Percentiles rank a stretch among this genome's conserved stretches.
phyloP scores from a whole-genome alignment of 2,113 vertebrate genomes.

The Aramus guarauna region DNA sequence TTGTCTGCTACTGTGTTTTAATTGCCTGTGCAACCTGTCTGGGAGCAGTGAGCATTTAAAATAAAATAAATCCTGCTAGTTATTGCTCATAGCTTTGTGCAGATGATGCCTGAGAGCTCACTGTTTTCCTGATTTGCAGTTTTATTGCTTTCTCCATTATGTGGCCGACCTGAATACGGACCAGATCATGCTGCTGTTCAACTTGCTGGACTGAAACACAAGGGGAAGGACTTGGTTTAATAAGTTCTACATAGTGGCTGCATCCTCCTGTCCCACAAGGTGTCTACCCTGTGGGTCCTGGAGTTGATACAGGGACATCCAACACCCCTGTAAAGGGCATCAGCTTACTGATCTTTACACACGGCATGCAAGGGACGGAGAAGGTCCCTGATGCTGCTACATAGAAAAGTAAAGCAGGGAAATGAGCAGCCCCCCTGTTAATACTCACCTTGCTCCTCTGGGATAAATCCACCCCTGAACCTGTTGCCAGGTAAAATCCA shows the following conservation, averaged over 20 bases:
- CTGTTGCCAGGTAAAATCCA: not conserved
- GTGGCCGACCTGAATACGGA: not conserved
- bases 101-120: not conserved
- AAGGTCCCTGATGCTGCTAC: not conserved
- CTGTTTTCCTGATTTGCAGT: conserved; percentile 52
- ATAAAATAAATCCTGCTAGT: conserved; percentile 19
- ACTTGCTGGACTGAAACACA: conserved; percentile 30
- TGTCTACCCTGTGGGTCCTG: not conserved
- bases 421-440: not conserved
- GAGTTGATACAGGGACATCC: not conserved
- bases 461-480: not conserved
- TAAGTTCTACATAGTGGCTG: conserved; percentile 51
- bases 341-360: not conserved
- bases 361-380: not conserved
- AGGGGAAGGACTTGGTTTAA: conserved; percentile 52
- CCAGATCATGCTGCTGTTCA: conserved; percentile 51
- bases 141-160: conserved; percentile 55
- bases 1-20: not conserved
- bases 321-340: not conserved
- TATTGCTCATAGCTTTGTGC: not conserved
- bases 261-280: conserved; percentile 62
- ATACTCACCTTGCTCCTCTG: not conserved
- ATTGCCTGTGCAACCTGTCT: not conserved
- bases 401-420: not conserved
- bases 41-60: not conserved